Percentiles rank a stretch among this genome's conserved stretches.
Evolutionary conservation across 2,888 invertebrate species (phyloP).

Genomic region (Meteorus colon): DNA sequence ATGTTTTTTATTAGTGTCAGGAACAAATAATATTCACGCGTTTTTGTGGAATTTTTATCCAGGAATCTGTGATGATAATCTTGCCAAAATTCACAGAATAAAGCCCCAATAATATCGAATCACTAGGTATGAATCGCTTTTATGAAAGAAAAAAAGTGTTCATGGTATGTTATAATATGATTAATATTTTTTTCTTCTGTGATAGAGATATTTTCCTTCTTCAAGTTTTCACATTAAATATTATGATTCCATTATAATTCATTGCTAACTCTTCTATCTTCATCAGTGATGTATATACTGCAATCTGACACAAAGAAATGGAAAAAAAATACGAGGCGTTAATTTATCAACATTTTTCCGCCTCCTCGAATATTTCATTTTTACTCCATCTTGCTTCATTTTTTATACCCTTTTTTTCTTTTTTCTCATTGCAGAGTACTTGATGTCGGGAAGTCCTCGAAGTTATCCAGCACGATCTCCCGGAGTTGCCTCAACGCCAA

Average conservation of each 20-base stretch:
- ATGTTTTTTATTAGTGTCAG: no score
- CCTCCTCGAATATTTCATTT: neutral
- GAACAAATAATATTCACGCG: no score
- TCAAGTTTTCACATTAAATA: no score
- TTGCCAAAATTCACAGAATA: no score
- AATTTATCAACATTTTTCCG: neutral
- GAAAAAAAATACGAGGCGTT: neutral
- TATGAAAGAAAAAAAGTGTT: no score
- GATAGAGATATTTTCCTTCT: no score
- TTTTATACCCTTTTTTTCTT: slow-evolving; percentile 24
- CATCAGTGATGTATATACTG: neutral
- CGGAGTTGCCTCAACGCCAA: slow-evolving; percentile 66
- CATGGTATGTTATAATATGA: no score
- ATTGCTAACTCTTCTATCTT: neutral
- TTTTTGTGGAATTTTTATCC: no score
- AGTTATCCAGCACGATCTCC: slow-evolving; percentile 69
- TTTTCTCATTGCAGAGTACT: slow-evolving; percentile 67
- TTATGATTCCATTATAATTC: neutral
- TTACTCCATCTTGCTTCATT: neutral
- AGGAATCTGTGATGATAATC: no score
- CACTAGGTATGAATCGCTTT: no score
- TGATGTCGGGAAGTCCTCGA: slow-evolving; percentile 72
- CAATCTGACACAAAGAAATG: neutral
- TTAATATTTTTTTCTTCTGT: no score
- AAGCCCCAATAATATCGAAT: no score